Base-by-base conservation (phyloP, 2,888 invertebrate species). In the Drosophila melanosoma region DNA sequence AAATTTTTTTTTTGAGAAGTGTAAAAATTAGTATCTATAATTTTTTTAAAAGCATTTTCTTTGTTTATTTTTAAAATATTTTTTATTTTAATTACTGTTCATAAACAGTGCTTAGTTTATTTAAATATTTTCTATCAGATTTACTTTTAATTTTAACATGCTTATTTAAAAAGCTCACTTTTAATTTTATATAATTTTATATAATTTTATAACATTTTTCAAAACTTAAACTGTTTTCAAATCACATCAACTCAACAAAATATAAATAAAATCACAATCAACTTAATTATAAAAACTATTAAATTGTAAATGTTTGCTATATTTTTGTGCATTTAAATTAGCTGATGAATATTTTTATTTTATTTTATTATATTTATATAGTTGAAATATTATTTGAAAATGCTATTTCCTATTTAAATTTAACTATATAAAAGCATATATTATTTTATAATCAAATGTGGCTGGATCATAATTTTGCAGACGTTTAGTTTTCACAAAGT, bases 1-100 rank as follows among this genome's bases (percentile, higher is more conserved):
- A 12, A 12, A 7, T 7, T 45, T 45, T 45, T 45, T 45, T 45
- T 45, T 23, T 1, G 7, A 15, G 45, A 7, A 15, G 4, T 3
- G 8, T 15, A 1, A 8, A 23, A 12, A 7, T 45, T 3, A 3
- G 0, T 45, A 1, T 45, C 0, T 12, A 12, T 1, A 42, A 42
- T 20, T 26, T 26, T 26, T 26, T 26, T 26, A 26, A 3, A 8
- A 17, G 3, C 38, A 17, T 38, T 38, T 8, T 0, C 1, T 17
- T 38, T 8, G 7, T 17, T 3, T 7, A 36, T 17, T 40, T 40
- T n/a, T 10, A 0, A 10, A 5, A 5, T 1, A 2, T 10, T 11
- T 42, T 42, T 42, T 38, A 40, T 11, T 11, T 40, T n/a, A 1
- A n/a, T 42, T 11, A n/a, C 6, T 40, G n/a, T 40, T 40, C 8